Evolutionary conservation across 2,113 vertebrate species (phyloP).

Genomic region (Panthera tigris): DNA sequence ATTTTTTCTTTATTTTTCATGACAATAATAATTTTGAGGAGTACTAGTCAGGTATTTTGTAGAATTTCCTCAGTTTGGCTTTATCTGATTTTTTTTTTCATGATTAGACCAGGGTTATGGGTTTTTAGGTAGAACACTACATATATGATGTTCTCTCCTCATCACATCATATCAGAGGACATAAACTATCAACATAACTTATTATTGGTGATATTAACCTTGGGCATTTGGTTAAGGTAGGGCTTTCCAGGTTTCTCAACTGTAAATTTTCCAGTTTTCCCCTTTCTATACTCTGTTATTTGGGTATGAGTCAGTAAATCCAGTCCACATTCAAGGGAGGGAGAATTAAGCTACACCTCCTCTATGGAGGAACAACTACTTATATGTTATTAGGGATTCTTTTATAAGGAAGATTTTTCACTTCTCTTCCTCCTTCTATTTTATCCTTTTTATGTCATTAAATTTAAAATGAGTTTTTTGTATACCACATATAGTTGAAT

Average conservation of each 20-base stretch:
- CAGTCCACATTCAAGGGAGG: background rate
- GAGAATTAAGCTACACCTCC: background rate
- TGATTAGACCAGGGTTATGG: background rate
- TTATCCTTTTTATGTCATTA: no score
- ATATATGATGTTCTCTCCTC: background rate
- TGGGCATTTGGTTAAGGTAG: background rate
- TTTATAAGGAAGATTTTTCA: no score
- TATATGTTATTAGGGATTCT: background rate
- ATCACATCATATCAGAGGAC: background rate
- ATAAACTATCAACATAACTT: background rate
- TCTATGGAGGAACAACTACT: background rate
- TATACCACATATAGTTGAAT: background rate
- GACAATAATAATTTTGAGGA: background rate
- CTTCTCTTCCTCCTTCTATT: no score
- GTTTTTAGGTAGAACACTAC: background rate
- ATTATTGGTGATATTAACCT: background rate
- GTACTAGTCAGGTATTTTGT: background rate
- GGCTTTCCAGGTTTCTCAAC: background rate
- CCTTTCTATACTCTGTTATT: background rate
- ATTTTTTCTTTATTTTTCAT: background rate
- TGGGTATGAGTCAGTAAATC: background rate
- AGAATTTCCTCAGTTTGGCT: background rate
- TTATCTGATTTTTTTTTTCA: background rate
- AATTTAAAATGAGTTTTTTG: no score
- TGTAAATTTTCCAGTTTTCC: background rate